phyloP scores from a whole-genome alignment of 2,888 invertebrate species.

The Catocala nupta region DNA sequence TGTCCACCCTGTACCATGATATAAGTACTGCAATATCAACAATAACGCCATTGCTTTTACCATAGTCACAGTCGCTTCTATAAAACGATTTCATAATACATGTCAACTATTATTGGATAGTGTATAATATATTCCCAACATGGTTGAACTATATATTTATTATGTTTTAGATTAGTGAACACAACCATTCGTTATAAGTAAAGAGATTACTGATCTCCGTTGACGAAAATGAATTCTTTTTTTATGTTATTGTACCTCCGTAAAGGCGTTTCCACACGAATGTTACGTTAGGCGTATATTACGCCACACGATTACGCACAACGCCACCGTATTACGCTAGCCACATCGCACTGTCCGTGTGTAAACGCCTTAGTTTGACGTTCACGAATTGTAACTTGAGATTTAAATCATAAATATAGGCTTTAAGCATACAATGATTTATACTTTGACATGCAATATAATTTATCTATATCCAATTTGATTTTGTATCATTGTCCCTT shows the following conservation, averaged over 20 bases:
- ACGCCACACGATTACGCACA: slow-evolving; percentile 30
- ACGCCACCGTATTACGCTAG: slow-evolving; percentile 20
- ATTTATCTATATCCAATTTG: slow-evolving; percentile 55
- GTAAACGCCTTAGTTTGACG: slow-evolving; percentile 46
- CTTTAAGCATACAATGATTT: slow-evolving; percentile 63
- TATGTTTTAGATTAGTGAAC: slow-evolving; percentile 63
- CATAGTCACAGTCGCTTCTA: neutral
- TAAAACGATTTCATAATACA: neutral
- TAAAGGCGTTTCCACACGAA: slow-evolving; percentile 45
- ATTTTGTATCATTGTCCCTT: slow-evolving; percentile 58
- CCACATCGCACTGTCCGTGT: slow-evolving; percentile 36
- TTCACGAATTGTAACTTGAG: slow-evolving; percentile 50
- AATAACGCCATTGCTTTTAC: no score
- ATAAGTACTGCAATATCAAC: neutral
- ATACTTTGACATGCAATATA: slow-evolving; percentile 72
- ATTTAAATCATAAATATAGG: slow-evolving; percentile 48
- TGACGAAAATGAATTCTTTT: slow-evolving; percentile 37
- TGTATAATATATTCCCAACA: slow-evolving; percentile 62
- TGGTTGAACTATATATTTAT: slow-evolving; percentile 66
- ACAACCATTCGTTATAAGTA: slow-evolving; percentile 49
- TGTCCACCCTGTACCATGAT: neutral
- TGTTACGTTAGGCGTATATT: slow-evolving; percentile 12
- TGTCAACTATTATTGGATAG: slow-evolving; percentile 10
- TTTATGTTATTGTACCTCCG: slow-evolving; percentile 46
- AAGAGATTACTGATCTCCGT: slow-evolving; percentile 59